Base-by-base conservation (phyloP, 2,888 invertebrate species). In the Microchrysa polita region DNA sequence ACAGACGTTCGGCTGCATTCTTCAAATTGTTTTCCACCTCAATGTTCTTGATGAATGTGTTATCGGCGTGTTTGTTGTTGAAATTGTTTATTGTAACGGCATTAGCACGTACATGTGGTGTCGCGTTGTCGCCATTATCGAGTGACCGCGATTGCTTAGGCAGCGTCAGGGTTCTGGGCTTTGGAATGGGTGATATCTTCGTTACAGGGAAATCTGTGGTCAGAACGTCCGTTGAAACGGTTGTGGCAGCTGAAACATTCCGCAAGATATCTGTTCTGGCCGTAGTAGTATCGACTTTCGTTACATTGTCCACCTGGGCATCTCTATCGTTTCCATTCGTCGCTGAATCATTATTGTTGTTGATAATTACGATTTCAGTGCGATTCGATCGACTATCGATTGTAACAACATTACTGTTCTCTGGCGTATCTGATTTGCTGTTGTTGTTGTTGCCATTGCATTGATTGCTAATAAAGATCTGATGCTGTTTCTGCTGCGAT, bases 1-100 rank as follows among this genome's bases (percentile, higher is more conserved):
- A 84, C 55, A 84, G 77, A 67, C 84, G 81, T 77, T 84, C 84
- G 1, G 84, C 84, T 61, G 83, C 84, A 77, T 83, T 84, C 74
- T 82, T 84, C 0, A 84, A 74, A 79, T 84, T 84, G 73, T 84
- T 84, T 78, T 84, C 84, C 2, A 84, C 79, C 77, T 84, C 84
- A 18, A 82, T 81, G 0, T 82, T 83, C 44, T 82, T 82, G 10
- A 80, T 81, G 14, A 80, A 77, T 20, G 82, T 77, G 59, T 79
- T 81, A 65, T 80, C 77, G 42, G 69, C 75, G 22, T 63, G 74
- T 22, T 55, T 65, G 44, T 78, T 67, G 40, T 65, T 61, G 42
- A 71, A 60, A 53, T 77, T 74, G 23, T 55, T 69, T 9, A 69
- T 40, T 14, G 40, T 40, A 14, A 69, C 40, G 2, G 34, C 12